Evolutionary conservation across 2,113 vertebrate genomes (phyloP).

Genomic region (Stomatorhinus ivindoensis): DNA sequence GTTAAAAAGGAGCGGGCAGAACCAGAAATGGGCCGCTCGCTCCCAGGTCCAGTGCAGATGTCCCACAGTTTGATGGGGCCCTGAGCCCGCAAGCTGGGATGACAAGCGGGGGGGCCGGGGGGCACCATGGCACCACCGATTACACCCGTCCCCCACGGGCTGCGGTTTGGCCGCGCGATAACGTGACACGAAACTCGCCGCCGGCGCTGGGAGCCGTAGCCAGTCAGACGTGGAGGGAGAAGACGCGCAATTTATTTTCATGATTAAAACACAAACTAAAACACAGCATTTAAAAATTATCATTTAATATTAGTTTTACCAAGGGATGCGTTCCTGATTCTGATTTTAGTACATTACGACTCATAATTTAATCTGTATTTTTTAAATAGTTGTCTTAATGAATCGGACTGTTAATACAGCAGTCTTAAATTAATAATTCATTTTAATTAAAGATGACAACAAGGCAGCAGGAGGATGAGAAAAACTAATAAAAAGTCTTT

Average conservation of each 20-base stretch:
- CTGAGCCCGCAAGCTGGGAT: neutral
- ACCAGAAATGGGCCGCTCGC: neutral
- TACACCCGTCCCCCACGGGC: neutral
- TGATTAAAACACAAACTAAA: neutral
- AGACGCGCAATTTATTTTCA: neutral
- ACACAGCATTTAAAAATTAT: neutral
- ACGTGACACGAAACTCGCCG: neutral
- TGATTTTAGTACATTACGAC: neutral
- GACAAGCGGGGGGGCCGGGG: neutral
- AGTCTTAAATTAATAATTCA: neutral
- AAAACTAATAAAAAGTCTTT: neutral
- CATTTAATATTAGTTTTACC: neutral
- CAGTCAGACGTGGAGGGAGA: neutral
- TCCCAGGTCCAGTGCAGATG: neutral
- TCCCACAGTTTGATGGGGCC: neutral
- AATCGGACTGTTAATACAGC: neutral
- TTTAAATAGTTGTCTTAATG: neutral
- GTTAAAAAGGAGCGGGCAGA: neutral
- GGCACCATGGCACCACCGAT: neutral
- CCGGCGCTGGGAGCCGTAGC: neutral
- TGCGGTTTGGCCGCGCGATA: neutral
- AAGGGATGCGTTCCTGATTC: neutral
- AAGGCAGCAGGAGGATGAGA: neutral
- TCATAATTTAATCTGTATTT: neutral
- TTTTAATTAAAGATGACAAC: slow-evolving; percentile 1